A percentile compares a stretch with the other conserved stretches of the same genome.
Evolutionary conservation across 2,888 invertebrate genomes (phyloP).

Genomic region (Ischnura elegans): DNA sequence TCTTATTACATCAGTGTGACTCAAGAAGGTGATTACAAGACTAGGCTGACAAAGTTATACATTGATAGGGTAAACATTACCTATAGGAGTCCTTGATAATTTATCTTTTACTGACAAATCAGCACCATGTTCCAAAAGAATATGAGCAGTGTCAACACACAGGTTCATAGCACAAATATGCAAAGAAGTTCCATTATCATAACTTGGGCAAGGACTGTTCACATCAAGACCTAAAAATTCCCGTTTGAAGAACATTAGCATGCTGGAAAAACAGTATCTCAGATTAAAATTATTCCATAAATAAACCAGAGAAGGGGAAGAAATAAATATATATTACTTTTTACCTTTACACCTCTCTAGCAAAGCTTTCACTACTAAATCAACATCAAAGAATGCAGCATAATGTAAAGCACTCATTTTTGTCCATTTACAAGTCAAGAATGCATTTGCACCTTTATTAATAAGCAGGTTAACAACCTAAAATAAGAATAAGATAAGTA

Average conservation of each 20-base stretch:
- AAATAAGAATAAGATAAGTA: background rate
- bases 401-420: constrained; percentile 79
- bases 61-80: background rate
- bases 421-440: constrained; percentile 78
- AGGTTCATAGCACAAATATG: constrained; percentile 79
- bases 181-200: constrained; percentile 78
- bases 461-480: constrained; percentile 74
- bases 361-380: constrained; percentile 76
- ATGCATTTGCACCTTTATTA: constrained; percentile 76
- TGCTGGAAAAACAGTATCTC: background rate
- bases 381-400: constrained; percentile 79
- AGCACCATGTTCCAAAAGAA: constrained; percentile 72
- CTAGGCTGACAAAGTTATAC: background rate
- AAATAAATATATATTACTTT: background rate
- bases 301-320: too few species aligned
- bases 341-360: constrained; percentile 75
- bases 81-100: constrained; percentile 69
- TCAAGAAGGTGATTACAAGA: background rate
- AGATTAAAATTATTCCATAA: background rate
- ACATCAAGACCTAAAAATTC: constrained; percentile 75
- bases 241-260: background rate
- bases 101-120: constrained; percentile 71
- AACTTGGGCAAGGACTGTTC: constrained; percentile 78
- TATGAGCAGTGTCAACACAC: constrained; percentile 76
- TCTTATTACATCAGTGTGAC: background rate